Base-by-base conservation (phyloP, 1,140 invertebrate genomes). In the Helicoverpa zea region DNA sequence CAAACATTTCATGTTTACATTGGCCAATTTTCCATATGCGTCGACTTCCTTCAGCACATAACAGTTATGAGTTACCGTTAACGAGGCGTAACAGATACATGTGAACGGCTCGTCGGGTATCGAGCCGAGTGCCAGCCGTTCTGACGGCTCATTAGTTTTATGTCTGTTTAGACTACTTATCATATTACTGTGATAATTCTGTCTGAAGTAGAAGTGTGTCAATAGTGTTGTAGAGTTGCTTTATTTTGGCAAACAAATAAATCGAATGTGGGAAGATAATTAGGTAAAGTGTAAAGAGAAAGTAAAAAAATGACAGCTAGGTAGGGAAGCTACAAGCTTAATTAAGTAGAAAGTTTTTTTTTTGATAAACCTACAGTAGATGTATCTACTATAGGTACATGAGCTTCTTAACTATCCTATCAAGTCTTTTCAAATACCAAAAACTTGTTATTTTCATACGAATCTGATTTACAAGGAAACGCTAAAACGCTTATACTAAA, bases 81-180 rank as follows among this genome's bases (percentile, higher is more conserved):
- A 66, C 63, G 63, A 66, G 43, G n/a, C 16, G 43, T 49, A 66
- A 16, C 63, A 18, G n/a, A 64, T n/a, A 23, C 18, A 35, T 66
- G 18, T 66, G 63, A 49, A 66, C 63, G 43, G 35, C 11, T n/a
- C 29, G 63, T 16, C 30, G 63, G 7, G 3, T n/a, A 13, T 49
- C 18, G 58, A 29, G 18, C 3, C 2, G 63, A 47, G 63, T 66
- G 63, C 63, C 63, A 66, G 18, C 35, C n/a, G 63, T 12, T 47
- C 63, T 66, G 63, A 49, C 63, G 18, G 63, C 0, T 35, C 35
- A 66, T 66, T 66, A 66, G 47, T 66, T 66, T 18, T 18, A 12
- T 47, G 63, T 66, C 35, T 66, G 18, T 66, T 66, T 66, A n/a
- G 16, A 16, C 63, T n/a, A 13, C 9, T 49, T 66, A 66, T 66